Evolutionary conservation across 2,888 invertebrate genomes (phyloP).

Genomic region (Archaeoteleia sp.): DNA sequence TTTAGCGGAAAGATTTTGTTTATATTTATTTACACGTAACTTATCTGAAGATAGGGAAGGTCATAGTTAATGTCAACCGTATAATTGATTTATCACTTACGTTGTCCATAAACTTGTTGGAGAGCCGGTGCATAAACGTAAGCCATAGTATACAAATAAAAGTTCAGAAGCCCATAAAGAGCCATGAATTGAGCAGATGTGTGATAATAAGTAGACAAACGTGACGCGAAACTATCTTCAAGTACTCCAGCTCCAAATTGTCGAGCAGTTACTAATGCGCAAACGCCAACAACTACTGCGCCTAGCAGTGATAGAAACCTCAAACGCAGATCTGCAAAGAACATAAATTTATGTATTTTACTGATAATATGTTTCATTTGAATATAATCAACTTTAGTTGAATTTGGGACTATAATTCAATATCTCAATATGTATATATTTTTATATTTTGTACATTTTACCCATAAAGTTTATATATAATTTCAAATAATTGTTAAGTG

Average conservation of each 20-base stretch:
- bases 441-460: too few species aligned
- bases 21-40: too few species aligned
- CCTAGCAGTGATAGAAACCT: constrained; percentile 93
- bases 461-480: too few species aligned
- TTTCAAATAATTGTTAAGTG: too few species aligned
- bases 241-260: constrained; percentile 92
- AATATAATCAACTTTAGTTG: too few species aligned
- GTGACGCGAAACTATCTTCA: constrained; percentile 95
- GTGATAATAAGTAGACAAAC: constrained; percentile 89
- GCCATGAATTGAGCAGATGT: constrained; percentile 97
- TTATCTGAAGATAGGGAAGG: too few species aligned
- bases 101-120: constrained; percentile 84
- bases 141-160: constrained; percentile 94
- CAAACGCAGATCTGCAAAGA: constrained; percentile 89
- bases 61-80: too few species aligned
- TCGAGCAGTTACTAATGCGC: constrained; percentile 84
- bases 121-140: constrained; percentile 94
- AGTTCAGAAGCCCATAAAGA: constrained; percentile 94
- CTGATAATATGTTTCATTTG: too few species aligned
- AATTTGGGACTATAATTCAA: too few species aligned
- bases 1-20: background rate
- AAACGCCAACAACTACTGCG: constrained; percentile 85
- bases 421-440: too few species aligned
- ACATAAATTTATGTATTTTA: too few species aligned
- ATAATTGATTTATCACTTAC: constrained; percentile 75